phyloP scores from a whole-genome alignment of 2,113 vertebrate species.

The Callospermophilus lateralis region DNA sequence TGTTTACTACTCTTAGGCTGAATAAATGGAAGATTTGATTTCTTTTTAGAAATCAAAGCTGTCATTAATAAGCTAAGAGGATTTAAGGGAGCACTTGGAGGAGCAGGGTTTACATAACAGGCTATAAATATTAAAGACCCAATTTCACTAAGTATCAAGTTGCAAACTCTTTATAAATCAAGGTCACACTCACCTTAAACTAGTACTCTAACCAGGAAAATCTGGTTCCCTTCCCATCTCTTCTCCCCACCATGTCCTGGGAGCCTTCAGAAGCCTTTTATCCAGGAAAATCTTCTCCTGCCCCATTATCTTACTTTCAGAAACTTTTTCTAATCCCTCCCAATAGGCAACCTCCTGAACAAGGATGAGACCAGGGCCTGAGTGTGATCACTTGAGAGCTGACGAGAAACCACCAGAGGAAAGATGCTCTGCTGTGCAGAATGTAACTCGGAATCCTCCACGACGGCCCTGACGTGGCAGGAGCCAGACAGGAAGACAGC shows the following conservation, averaged over 20 bases:
- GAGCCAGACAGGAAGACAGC: neutral
- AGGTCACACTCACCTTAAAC: constrained; percentile 78
- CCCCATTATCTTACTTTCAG: constrained; percentile 68
- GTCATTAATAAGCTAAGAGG: constrained; percentile 87
- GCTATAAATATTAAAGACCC: constrained; percentile 84
- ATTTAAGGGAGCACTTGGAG: constrained; percentile 86
- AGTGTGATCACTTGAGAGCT: constrained; percentile 68
- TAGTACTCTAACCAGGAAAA: constrained; percentile 30
- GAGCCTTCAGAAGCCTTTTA: constrained; percentile 61
- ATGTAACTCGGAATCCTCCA: neutral
- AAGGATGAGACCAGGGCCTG: constrained; percentile 54
- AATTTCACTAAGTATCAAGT: constrained; percentile 73
- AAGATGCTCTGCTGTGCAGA: neutral
- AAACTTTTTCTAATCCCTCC: constrained; percentile 72
- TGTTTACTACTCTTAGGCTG: constrained; percentile 84
- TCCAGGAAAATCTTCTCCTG: constrained; percentile 76
- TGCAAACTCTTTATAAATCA: constrained; percentile 77
- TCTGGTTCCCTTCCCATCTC: neutral
- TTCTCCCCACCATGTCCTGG: neutral
- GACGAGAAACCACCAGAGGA: neutral
- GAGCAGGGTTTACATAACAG: constrained; percentile 84
- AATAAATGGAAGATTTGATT: constrained; percentile 85
- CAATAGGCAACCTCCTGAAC: constrained; percentile 58
- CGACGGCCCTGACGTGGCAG: neutral
- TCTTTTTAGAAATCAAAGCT: constrained; percentile 81